phyloP scores from a whole-genome alignment of 2,888 invertebrate genomes.

The Sminthurides aquaticus region DNA sequence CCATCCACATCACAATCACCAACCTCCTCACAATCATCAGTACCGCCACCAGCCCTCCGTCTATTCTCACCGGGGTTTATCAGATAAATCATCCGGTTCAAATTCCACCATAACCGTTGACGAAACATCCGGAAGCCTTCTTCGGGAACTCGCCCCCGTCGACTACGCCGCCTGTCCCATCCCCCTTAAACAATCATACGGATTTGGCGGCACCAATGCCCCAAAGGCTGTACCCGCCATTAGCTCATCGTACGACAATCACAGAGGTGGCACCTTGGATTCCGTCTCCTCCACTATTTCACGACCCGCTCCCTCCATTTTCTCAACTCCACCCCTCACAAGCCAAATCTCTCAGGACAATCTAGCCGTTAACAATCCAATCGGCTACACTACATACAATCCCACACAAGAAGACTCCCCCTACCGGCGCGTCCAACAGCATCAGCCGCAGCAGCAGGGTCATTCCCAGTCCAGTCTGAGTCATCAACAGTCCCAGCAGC shows the following conservation, averaged over 20 bases:
- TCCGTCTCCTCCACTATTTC: neutral
- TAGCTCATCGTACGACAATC: neutral
- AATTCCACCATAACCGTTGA: conserved; percentile 13
- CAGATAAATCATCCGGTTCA: neutral
- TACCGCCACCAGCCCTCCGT: neutral
- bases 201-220: conserved; percentile 1
- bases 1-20: conserved; percentile 6
- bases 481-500: neutral
- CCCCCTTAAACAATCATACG: conserved; percentile 8
- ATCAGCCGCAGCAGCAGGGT: neutral
- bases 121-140: conserved; percentile 7
- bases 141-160: conserved; percentile 14
- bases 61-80: neutral
- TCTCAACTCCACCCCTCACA: conserved; percentile 3
- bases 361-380: neutral
- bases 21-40: neutral
- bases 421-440: neutral
- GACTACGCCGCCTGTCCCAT: conserved; percentile 12
- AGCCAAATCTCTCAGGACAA: neutral
- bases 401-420: neutral
- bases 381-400: conserved; percentile 5
- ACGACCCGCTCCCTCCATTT: conserved; percentile 9
- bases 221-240: conserved; percentile 15
- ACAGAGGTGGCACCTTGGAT: neutral
- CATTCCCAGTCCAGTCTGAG: neutral